A percentile compares a stretch with the other conserved stretches of the same genome.
phyloP scores from a whole-genome alignment of 2,113 vertebrate species.

The Megaptera novaeangliae region DNA sequence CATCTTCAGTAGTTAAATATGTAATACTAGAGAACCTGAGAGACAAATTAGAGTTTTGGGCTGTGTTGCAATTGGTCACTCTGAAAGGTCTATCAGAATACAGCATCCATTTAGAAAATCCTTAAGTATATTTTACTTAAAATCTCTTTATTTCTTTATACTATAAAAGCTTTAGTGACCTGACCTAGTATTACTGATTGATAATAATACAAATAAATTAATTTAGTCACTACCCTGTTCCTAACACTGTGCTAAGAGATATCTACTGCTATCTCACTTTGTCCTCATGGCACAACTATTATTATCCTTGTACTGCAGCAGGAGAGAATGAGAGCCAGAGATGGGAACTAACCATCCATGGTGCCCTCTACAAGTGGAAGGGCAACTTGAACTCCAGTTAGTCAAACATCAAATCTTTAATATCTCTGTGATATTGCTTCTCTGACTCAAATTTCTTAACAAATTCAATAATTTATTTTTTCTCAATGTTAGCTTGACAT shows the following conservation, averaged over 20 bases:
- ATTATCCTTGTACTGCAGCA: too few relatives aligned
- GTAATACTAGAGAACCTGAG: background rate
- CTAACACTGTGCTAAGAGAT: background rate
- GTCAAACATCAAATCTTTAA: background rate
- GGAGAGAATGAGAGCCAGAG: background rate
- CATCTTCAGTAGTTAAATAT: background rate
- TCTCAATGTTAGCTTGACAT: background rate
- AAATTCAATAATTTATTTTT: background rate
- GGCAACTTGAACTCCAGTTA: background rate
- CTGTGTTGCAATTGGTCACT: background rate
- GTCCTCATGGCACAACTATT: background rate
- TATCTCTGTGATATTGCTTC: background rate
- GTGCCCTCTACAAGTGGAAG: background rate
- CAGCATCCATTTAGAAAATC: background rate
- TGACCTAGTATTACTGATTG: background rate
- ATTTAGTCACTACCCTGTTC: background rate
- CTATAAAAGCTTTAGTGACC: background rate
- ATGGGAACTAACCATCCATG: background rate
- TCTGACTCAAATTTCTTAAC: background rate
- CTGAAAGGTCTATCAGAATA: background rate
- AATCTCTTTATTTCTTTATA: background rate
- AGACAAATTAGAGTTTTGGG: background rate
- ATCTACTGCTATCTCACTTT: background rate
- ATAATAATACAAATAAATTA: background rate
- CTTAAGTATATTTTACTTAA: background rate